These are phyloP conservation scores for Mirounga angustirostris DNA, from an alignment of 2,113 vertebrate genomes.

Conservation along the genomic window DNA sequence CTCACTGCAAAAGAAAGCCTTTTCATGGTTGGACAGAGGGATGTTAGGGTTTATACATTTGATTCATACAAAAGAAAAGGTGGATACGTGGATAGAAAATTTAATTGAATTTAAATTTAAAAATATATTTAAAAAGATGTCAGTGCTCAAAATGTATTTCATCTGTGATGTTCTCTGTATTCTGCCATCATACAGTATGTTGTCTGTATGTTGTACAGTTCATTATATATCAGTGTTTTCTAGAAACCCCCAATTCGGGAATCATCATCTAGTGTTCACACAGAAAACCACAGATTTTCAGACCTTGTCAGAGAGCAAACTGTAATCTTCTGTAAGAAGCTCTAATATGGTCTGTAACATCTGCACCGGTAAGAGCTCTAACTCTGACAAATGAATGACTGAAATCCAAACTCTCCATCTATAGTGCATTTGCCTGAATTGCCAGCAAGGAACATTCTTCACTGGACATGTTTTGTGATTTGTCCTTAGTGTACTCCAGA, in stretches of 20 bases:
- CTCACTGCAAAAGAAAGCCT: neutral
- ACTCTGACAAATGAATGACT: neutral
- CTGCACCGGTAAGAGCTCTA: neutral
- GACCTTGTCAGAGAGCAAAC: neutral
- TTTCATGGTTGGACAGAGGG: neutral
- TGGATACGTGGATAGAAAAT: neutral
- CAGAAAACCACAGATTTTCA: neutral
- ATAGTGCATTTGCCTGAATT: neutral
- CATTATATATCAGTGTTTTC: neutral
- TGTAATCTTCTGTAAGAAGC: neutral
- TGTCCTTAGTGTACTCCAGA: neutral
- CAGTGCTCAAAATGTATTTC: neutral
- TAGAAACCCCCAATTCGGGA: neutral
- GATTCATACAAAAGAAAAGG: neutral
- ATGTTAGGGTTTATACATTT: neutral
- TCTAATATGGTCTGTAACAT: neutral
- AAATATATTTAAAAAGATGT: neutral
- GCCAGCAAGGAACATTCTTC: neutral
- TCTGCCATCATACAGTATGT: neutral
- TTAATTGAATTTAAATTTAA: neutral
- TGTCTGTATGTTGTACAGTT: neutral
- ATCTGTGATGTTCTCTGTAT: neutral
- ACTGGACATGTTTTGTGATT: neutral
- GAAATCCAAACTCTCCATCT: neutral
- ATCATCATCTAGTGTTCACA: neutral